Base-by-base conservation (phyloP, 2,113 vertebrate species). In the Ceratotherium simum region DNA sequence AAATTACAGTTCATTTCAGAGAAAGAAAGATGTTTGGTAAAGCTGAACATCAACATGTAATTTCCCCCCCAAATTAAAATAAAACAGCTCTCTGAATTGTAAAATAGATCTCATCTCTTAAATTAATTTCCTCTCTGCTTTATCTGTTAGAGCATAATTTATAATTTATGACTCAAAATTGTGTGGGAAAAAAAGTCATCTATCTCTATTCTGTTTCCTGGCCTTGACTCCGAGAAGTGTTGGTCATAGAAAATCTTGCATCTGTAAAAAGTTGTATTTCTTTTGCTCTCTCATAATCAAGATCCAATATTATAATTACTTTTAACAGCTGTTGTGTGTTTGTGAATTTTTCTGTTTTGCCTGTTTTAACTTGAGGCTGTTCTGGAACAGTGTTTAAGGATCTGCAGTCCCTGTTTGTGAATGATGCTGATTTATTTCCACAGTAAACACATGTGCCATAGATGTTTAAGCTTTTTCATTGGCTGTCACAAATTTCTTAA, bases 71-170 rank as follows among this genome's bases (percentile, higher is more conserved):
- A 8, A 98, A 95, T 96, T 92, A 96, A 97, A 97, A 87, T 56
- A 96, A 67, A 94, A 81, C 31, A 64, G 81, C 65, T 94, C 72
- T 90, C 12, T 97, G 87, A 97, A n/a, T 97, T 96, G 95, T 48
- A 97, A 91, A 97, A 70, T 51, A 91, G 23, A 97, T 78, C 92
- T 95, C 98, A 70, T 97, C 67, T 85, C 96, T 60, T 96, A 96
- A 96, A 96, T 97, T 97, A 96, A 98, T 98, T 97, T 97, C 90
- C 92, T 97, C 31, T 78, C 60, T 96, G 39, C 60, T 92, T 97
- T 96, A 96, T 96, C 86, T 96, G 29, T 85, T 97, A 64, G 67
- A 87, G 9, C 51, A 81, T 97, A 96, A 97, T 98, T 98, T 69
- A 96, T 98, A 97, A 91, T 72, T 97, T 95, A 92, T 95, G 54